These are phyloP conservation scores for Thymelicus sylvestris DNA, from an alignment of 2,888 invertebrate species.

Conservation along the genomic window DNA sequence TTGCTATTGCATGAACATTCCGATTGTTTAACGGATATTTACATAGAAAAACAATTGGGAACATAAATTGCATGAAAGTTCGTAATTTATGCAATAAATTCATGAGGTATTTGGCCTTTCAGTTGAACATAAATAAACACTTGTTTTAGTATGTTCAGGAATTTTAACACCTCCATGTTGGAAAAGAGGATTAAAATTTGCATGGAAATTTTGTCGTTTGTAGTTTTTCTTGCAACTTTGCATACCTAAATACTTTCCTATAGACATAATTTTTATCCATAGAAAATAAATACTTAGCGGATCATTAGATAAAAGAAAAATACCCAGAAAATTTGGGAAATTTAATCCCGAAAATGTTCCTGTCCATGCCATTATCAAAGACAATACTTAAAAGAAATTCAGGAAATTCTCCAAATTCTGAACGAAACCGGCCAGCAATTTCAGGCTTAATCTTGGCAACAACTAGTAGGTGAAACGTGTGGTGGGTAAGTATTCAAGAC, in stretches of 20 bases:
- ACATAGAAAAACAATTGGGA: background rate
- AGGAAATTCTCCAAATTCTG: conserved; percentile 3
- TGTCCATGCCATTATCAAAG: background rate
- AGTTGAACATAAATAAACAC: background rate
- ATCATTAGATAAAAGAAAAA: no score
- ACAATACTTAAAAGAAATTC: conserved; percentile 3
- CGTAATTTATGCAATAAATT: conserved; percentile 2
- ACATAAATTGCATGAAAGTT: background rate
- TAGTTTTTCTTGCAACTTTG: no score
- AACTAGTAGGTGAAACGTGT: conserved; percentile 27
- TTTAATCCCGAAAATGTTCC: no score
- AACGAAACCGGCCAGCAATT: conserved; percentile 30
- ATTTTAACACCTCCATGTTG: background rate
- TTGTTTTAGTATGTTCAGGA: background rate
- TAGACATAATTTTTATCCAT: no score
- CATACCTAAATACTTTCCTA: no score
- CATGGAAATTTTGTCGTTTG: no score
- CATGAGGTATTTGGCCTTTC: background rate
- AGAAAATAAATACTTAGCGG: no score
- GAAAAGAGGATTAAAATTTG: background rate
- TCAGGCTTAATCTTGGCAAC: conserved; percentile 34
- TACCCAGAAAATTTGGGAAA: no score
- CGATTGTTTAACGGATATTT: background rate
- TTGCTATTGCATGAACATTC: no score
- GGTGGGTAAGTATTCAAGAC: conserved; percentile 24